phyloP scores from a whole-genome alignment of 2,113 vertebrate genomes.

The Panthera tigris region DNA sequence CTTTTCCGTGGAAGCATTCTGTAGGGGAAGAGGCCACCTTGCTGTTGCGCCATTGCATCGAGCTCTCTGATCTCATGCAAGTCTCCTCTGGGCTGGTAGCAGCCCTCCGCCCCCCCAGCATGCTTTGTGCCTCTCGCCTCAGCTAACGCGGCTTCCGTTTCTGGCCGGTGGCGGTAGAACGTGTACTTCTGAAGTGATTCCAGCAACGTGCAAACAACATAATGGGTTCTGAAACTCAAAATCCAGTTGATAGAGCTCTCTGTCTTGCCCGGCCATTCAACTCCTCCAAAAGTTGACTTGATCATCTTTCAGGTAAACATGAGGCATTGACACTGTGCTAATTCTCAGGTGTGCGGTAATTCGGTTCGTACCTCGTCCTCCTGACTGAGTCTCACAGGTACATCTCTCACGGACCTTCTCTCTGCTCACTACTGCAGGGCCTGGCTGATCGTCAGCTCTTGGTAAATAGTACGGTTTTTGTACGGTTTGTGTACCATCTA shows the following conservation, averaged over 20 bases:
- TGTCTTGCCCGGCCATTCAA: rapidly evolving
- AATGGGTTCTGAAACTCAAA: background rate
- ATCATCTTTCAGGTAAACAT: background rate
- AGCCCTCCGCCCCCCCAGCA: background rate
- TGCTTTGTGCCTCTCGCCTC: conserved; percentile 15
- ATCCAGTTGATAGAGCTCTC: background rate
- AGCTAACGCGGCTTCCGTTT: conserved; percentile 24
- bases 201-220: no score
- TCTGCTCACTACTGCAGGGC: background rate
- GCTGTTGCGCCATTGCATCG: rapidly evolving
- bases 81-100: rapidly evolving
- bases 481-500: background rate
- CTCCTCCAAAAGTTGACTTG: background rate
- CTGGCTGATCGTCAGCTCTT: background rate
- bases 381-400: no score
- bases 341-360: background rate
- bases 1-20: rapidly evolving
- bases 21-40: rapidly evolving
- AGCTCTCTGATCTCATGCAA: background rate
- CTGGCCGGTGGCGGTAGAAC: background rate
- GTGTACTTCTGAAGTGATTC: background rate
- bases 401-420: background rate
- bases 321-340: background rate
- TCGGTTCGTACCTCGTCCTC: background rate
- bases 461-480: background rate